Conservation (phyloP, 2,113 vertebrate genomes). For the Halichoeres trimaculatus region DNA sequence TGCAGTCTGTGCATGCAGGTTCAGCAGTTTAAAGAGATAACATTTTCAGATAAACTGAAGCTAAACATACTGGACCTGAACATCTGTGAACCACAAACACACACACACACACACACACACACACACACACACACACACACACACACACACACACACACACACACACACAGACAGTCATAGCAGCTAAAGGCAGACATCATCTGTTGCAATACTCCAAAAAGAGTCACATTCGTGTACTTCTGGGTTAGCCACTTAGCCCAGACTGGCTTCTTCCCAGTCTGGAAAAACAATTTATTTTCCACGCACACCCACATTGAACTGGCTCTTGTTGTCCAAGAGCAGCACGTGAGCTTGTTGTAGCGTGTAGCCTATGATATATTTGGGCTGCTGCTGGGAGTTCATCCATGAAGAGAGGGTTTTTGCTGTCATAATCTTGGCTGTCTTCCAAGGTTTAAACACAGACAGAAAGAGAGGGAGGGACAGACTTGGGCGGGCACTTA, state of each 20-base stretch:
- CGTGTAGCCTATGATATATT: background rate
- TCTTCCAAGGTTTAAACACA: background rate
- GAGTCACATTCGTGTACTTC: slow-evolving; percentile 13
- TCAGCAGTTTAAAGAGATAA: background rate
- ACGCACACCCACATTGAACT: background rate
- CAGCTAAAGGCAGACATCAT: background rate
- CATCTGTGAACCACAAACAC: slow-evolving; percentile 4
- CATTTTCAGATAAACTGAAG: slow-evolving; percentile 11
- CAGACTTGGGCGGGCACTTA: background rate
- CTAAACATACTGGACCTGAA: slow-evolving; percentile 1
- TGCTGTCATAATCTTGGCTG: slow-evolving; percentile 1
- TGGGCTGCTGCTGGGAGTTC: background rate
- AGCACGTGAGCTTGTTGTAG: slow-evolving; percentile 21
- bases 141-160: too few species aligned
- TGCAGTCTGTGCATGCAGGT: background rate
- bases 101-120: too few species aligned
- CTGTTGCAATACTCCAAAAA: too few species aligned
- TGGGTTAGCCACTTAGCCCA: slow-evolving; percentile 11
- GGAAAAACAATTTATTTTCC: slow-evolving; percentile 37
- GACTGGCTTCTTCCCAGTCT: slow-evolving; percentile 16
- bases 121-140: too few species aligned
- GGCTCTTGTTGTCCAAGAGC: slow-evolving; percentile 12
- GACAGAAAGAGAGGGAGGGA: background rate
- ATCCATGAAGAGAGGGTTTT: background rate
- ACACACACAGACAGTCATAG: background rate